Conservation (phyloP, 2,888 invertebrate genomes). For the Pterobdella sp. region DNA sequence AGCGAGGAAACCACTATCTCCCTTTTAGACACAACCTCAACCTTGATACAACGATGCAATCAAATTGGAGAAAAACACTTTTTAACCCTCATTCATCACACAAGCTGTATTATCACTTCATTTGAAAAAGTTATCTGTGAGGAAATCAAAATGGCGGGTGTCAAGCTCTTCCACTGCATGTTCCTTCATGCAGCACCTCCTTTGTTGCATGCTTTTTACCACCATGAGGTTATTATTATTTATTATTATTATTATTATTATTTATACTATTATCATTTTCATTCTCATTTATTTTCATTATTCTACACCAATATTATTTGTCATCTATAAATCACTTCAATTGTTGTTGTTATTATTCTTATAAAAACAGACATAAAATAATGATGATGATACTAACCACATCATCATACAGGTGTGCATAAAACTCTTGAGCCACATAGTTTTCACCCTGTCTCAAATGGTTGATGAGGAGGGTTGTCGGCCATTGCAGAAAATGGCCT, state of each 20-base stretch:
- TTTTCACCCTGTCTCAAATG: background rate
- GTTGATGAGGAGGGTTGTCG: background rate
- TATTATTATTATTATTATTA: too few species aligned
- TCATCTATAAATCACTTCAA: background rate
- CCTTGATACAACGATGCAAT: too few species aligned
- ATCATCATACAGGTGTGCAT: background rate
- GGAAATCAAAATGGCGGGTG: background rate
- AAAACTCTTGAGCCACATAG: background rate
- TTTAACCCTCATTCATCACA: too few species aligned
- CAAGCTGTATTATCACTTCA: too few species aligned
- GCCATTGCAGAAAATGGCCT: background rate
- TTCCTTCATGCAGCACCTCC: background rate
- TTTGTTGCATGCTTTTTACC: background rate
- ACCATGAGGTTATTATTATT: background rate
- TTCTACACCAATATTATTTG: background rate
- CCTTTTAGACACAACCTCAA: too few species aligned
- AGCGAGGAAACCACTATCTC: too few species aligned
- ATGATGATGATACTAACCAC: too few species aligned
- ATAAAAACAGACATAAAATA: background rate
- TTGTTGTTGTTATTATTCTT: background rate
- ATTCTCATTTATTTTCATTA: background rate
- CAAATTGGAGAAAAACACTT: too few species aligned
- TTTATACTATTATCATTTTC: background rate
- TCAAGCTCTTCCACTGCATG: background rate
- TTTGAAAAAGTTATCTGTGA: background rate